A percentile compares a stretch with the other conserved stretches of the same genome.
Evolutionary conservation across 2,888 invertebrate genomes (phyloP).

Genomic region (Oxytorus armatus): DNA sequence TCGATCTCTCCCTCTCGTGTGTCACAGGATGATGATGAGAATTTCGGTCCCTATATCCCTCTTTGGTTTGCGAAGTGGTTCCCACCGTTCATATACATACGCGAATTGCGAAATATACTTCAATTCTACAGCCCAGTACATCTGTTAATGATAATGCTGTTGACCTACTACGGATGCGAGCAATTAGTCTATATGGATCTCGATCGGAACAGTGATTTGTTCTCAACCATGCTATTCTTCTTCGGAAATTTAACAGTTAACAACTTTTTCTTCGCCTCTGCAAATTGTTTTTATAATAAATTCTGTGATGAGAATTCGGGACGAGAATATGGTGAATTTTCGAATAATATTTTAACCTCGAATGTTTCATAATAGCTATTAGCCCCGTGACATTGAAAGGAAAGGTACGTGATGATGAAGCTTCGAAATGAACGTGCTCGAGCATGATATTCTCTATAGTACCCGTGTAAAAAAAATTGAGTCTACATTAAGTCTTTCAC

Average conservation of each 20-base stretch:
- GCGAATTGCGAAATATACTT: constrained; percentile 46
- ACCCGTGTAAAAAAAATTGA: too few species aligned
- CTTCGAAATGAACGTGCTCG: too few species aligned
- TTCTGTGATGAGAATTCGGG: too few species aligned
- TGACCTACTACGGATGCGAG: constrained; percentile 30
- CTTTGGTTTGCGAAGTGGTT: constrained; percentile 44
- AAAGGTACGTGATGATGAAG: too few species aligned
- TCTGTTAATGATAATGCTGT: constrained; percentile 47
- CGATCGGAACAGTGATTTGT: not conserved
- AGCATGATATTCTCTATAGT: too few species aligned
- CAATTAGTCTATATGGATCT: constrained; percentile 26
- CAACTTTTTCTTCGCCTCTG: not conserved
- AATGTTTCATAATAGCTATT: too few species aligned
- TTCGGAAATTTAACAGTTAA: not conserved
- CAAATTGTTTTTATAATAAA: not conserved
- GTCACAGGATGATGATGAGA: constrained; percentile 51
- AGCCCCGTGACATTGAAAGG: too few species aligned
- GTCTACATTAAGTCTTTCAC: too few species aligned
- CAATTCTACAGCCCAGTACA: not conserved
- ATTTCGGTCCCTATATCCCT: constrained; percentile 20
- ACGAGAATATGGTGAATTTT: too few species aligned
- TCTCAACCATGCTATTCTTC: not conserved
- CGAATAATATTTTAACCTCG: too few species aligned
- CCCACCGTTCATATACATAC: constrained; percentile 30
- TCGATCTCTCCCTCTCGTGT: constrained; percentile 27